Percentiles rank a stretch among this genome's conserved stretches.
These are phyloP conservation scores for Scleropages formosus DNA, from an alignment of 2,797 vertebrate genomes.

Conservation along the genomic window DNA sequence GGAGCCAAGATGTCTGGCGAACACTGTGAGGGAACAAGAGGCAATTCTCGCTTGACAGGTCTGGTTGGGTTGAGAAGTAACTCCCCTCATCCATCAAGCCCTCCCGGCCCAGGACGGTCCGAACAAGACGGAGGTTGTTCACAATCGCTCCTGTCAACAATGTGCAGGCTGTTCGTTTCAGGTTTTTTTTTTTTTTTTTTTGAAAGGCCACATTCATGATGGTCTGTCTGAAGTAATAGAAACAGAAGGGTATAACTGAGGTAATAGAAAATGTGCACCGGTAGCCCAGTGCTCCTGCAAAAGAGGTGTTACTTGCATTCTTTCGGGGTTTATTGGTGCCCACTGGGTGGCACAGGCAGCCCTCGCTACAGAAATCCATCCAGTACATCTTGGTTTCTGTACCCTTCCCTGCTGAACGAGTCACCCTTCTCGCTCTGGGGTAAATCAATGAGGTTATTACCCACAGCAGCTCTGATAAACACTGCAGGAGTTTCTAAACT, in stretches of 20 bases:
- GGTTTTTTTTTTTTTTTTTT: background rate
- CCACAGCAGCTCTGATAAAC: too few species aligned
- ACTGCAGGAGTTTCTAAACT: too few species aligned
- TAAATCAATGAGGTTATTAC: too few species aligned
- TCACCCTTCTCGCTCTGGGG: too few species aligned
- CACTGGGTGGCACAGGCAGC: background rate
- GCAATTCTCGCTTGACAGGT: constrained; percentile 23
- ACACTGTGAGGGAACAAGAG: constrained; percentile 24
- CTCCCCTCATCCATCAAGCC: constrained; percentile 26
- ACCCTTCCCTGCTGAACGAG: too few species aligned
- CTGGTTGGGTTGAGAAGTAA: constrained; percentile 16
- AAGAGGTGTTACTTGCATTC: background rate
- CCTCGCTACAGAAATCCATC: background rate
- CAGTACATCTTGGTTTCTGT: too few species aligned
- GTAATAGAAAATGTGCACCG: constrained; percentile 38
- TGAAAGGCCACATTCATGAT: background rate
- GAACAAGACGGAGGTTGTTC: constrained; percentile 26
- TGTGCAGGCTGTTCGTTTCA: constrained; percentile 21
- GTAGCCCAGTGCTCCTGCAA: constrained; percentile 14
- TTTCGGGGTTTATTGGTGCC: background rate
- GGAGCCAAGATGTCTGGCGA: constrained; percentile 30
- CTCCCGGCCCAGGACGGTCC: constrained; percentile 15
- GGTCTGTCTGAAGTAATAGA: constrained; percentile 28
- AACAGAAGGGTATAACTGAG: constrained; percentile 36
- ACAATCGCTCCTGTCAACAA: constrained; percentile 23